Base-by-base conservation (phyloP, 2,113 vertebrate species). In the Castor canadensis region DNA sequence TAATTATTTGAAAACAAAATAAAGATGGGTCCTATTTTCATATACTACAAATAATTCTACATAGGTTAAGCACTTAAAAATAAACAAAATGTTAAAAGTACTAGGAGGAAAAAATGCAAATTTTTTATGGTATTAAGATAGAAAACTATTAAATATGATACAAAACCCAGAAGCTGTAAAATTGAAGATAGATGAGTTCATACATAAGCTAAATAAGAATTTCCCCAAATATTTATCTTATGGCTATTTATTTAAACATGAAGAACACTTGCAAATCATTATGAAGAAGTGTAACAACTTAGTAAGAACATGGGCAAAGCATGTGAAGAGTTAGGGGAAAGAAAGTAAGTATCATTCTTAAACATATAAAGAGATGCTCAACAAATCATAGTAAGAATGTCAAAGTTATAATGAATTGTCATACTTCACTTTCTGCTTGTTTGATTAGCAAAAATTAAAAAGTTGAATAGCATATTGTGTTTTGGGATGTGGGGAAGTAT, bases 1-100 rank as follows among this genome's bases (percentile, higher is more conserved):
- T 91, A 86, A 13, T 75, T 20, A 60, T 87, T 95, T 96, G 72
- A 81, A 71, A 95, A 91, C 56, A 49, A 93, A 76, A 81, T 71
- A 58, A 85, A 62, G 8, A 58, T 89, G 69, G 28, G 47, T 86
- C 13, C 66, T 12, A 82, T 71, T 79, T 81, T 91, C 20, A 66
- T 73, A 52, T 72, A 38, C 26, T 58, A 40, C 2, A 62, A 80
- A 71, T 92, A 82, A 66, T 91, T 95, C 80, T 72, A 67, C 62
- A 52, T 85, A 30, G 40, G 73, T n/a, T 28, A 82, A 66, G 54
- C 72, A 82, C 89, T 87, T 81, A 56, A 80, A 87, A 72, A 32
- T 58, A 35, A 92, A 62, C 6, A 40, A 85, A 82, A 92, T 83
- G 35, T 45, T 71, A 56, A 52, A 84, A 56, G 38, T 93, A 54